Percentiles rank a stretch among this genome's conserved stretches.
Conservation (phyloP, 2,797 vertebrate species). For the Monodelphis domestica region DNA sequence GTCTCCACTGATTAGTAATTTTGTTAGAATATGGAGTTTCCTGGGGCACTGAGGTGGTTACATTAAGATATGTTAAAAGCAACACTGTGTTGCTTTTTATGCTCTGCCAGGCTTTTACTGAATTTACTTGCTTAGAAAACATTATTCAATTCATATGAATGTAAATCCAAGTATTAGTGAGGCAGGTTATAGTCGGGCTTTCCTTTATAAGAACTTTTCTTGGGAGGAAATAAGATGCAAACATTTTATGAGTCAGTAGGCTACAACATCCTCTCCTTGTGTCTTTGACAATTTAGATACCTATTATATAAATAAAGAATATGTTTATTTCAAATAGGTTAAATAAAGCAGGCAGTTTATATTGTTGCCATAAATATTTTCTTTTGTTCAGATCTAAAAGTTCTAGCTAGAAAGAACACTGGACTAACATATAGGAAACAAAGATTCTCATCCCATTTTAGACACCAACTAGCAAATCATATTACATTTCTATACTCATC, state of each 20-base stretch:
- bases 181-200: slow-evolving; percentile 5
- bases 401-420: neutral
- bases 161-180: neutral
- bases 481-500: neutral
- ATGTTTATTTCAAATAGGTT: neutral
- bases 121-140: slow-evolving; percentile 14
- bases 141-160: neutral
- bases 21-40: neutral
- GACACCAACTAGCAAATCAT: neutral
- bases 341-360: neutral
- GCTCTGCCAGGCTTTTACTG: neutral
- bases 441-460: neutral
- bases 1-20: neutral
- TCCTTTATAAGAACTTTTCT: slow-evolving; percentile 10
- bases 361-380: neutral
- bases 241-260: neutral
- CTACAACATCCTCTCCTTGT: neutral
- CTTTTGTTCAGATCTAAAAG: neutral
- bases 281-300: neutral
- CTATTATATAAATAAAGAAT: neutral
- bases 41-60: neutral
- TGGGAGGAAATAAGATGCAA: slow-evolving; percentile 12
- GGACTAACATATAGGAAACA: neutral
- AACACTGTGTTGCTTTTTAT: neutral
- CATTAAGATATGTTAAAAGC: neutral